phyloP scores from a whole-genome alignment of 64 coral and sea anemone species.

The Trachythela sp. region DNA sequence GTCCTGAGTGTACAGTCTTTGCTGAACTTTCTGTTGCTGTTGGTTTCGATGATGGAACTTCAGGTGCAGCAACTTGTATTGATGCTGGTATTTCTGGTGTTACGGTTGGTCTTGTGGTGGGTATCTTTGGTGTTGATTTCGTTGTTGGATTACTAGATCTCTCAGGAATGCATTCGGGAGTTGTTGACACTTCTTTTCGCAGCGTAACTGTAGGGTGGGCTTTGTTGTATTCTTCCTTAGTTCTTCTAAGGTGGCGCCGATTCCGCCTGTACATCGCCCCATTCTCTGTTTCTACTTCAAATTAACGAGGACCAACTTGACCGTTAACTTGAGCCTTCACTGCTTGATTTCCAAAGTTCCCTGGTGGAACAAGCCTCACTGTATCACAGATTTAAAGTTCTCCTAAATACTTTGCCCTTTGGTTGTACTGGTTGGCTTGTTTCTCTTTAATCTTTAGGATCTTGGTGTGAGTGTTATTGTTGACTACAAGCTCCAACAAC shows the following conservation, averaged over 20 bases:
- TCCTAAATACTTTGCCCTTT: background rate
- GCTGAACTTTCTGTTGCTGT: too few species aligned
- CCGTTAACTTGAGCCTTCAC: background rate
- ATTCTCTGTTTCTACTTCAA: background rate
- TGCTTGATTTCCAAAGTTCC: background rate
- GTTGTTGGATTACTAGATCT: background rate
- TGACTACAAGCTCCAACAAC: background rate
- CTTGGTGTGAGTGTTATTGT: background rate
- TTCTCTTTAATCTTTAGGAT: background rate
- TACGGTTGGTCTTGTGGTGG: too few species aligned
- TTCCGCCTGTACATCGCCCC: background rate
- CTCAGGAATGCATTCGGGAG: background rate
- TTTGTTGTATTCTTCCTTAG: background rate
- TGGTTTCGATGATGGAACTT: too few species aligned
- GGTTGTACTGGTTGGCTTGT: background rate
- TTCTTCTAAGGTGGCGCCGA: background rate
- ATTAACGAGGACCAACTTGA: background rate
- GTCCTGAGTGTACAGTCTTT: too few species aligned
- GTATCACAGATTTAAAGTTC: background rate
- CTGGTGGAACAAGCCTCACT: background rate
- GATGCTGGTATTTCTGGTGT: background rate
- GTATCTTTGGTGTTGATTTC: background rate
- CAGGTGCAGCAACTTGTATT: too few species aligned
- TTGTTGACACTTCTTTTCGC: background rate
- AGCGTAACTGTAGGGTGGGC: background rate